Base-by-base conservation (phyloP, 2,888 invertebrate species). In the Cephus pulcher region DNA sequence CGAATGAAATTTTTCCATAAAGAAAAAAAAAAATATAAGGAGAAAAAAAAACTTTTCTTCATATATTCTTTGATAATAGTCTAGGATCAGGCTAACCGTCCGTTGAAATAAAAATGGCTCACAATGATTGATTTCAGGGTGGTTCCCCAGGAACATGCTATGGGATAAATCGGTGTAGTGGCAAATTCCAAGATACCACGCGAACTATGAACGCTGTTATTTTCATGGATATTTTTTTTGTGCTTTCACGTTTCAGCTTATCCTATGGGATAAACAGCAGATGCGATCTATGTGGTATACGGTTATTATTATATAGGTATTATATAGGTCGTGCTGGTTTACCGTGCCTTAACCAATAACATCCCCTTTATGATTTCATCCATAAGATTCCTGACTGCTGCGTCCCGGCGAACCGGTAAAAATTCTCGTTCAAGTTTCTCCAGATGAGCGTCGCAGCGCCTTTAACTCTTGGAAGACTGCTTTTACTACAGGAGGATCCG, bases 121-220 rank as follows among this genome's bases (percentile, higher is more conserved):
- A 12, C 12, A 34, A 11, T 71, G 71, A 71, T 71, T 71, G 71
- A 71, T 71, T 71, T 71, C 32, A 34, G 32, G 71, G 71, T 71
- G 33, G 32, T 6, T 34, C 33, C 71, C 1, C 12, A 3, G 71
- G 40, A 56, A 23, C 40, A 2, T 56, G 23, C 23, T 56, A 9
- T 6, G 15, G 56, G 56, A 56, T 23, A 56, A 56, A 56, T 71
- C 71, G 34, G 12, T 6, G 71, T 32, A 15, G 12, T 71, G 23
- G 32, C 11, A 71, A 71, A 71, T 71, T 71, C 9, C 32, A 23
- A 71, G 71, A 71, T 71, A 11, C 15, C 71, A 32, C 71, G 32
- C 71, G 71, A 32, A 71, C 56, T 56, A 56, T 23, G 56, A 33
- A 32, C 12, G 71, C 71, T 32, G 33, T 34, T 32, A 32, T 32